A percentile compares a stretch with the other conserved stretches of the same genome.
Evolutionary conservation across 1,140 invertebrate species (phyloP).

Genomic region (Drosophila sulfurigaster): DNA sequence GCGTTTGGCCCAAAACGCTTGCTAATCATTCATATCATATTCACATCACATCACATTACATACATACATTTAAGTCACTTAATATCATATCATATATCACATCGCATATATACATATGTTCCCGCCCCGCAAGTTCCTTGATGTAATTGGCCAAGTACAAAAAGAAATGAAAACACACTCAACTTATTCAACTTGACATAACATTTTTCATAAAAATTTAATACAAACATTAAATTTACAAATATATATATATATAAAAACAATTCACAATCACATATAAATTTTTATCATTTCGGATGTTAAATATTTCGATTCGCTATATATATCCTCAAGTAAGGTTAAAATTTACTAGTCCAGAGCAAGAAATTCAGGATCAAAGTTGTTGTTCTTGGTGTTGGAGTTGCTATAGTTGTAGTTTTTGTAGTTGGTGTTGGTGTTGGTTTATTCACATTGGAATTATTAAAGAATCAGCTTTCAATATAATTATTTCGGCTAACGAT

Average conservation of each 20-base stretch:
- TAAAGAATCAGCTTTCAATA: constrained; percentile 65
- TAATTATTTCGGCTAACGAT: constrained; percentile 26
- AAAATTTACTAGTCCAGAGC: constrained; percentile 82
- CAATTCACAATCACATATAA: constrained; percentile 83
- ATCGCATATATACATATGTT: background rate
- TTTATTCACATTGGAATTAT: constrained; percentile 44
- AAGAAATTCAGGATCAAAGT: constrained; percentile 80
- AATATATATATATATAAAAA: constrained; percentile 81
- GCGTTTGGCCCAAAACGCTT: background rate
- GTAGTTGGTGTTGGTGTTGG: constrained; percentile 25
- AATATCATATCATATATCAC: constrained; percentile 8
- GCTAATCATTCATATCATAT: constrained; percentile 1
- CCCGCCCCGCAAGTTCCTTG: constrained; percentile 31
- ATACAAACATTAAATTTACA: constrained; percentile 83
- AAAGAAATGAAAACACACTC: constrained; percentile 10
- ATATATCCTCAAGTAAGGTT: constrained; percentile 74
- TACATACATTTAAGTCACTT: constrained; percentile 10
- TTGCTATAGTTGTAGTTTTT: constrained; percentile 28
- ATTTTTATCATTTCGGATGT: constrained; percentile 79
- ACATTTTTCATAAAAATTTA: constrained; percentile 83
- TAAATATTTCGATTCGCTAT: constrained; percentile 82
- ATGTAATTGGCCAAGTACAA: constrained; percentile 23
- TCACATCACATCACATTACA: constrained; percentile 1
- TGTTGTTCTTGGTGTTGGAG: constrained; percentile 48
- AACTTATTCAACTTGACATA: constrained; percentile 75